Conservation (phyloP, 2,888 invertebrate species). For the Drosophila kambysellisi region DNA sequence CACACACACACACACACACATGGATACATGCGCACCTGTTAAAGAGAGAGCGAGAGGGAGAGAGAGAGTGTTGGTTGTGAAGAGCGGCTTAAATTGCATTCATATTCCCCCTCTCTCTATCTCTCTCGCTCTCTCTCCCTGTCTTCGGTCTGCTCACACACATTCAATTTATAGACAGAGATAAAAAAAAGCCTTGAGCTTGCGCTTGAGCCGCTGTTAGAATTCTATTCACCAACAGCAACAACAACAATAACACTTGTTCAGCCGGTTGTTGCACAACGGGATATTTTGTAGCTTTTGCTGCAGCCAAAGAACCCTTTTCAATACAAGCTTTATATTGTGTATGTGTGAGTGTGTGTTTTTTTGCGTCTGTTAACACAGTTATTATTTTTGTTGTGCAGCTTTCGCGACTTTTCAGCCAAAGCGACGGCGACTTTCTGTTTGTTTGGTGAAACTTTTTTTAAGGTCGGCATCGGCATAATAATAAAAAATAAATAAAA, state of each 20-base stretch:
- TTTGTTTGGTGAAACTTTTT: conserved; percentile 79
- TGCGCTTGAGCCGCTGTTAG: conserved; percentile 47
- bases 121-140: conserved; percentile 17
- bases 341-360: conserved; percentile 9
- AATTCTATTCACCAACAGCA: conserved; percentile 46
- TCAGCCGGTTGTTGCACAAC: conserved; percentile 77
- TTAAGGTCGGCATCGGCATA: conserved; percentile 75
- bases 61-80: conserved; percentile 32
- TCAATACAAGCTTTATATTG: conserved; percentile 40
- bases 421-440: conserved; percentile 67
- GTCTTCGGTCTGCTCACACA: conserved; percentile 20
- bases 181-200: conserved; percentile 50
- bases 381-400: conserved; percentile 41
- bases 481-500: conserved; percentile 51
- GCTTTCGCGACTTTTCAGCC: conserved; percentile 72
- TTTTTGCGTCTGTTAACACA: conserved; percentile 33
- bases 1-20: conserved; percentile 29
- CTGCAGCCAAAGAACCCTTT: conserved; percentile 62
- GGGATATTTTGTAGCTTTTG: conserved; percentile 67
- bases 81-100: conserved; percentile 66
- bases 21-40: conserved; percentile 30
- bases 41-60: conserved; percentile 39
- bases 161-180: conserved; percentile 35
- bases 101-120: conserved; percentile 28
- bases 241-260: conserved; percentile 54